These are phyloP conservation scores for Toxostoma redivivum DNA, from an alignment of 2,113 vertebrate species.

Conservation along the genomic window DNA sequence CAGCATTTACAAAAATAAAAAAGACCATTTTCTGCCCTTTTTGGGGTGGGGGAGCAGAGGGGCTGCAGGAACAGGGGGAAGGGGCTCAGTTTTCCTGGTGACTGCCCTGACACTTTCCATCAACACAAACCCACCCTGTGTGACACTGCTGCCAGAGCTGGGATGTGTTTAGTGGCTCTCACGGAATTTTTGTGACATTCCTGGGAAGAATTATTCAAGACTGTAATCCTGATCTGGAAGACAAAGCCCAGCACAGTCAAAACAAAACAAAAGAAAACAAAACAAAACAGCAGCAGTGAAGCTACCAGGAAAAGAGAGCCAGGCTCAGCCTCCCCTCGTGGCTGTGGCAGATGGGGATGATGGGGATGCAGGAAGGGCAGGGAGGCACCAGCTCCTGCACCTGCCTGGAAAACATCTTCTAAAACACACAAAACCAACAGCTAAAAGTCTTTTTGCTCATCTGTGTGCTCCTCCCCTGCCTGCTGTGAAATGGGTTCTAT, in stretches of 20 bases:
- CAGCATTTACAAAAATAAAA: not conserved
- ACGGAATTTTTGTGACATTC: not conserved
- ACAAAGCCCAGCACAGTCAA: not conserved
- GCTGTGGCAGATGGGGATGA: not conserved
- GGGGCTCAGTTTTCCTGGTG: not conserved
- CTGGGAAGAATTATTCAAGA: not conserved
- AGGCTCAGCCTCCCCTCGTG: accelerated
- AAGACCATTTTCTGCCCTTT: not conserved
- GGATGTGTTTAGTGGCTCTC: not conserved
- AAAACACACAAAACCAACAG: not conserved
- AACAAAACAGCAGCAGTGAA: not conserved
- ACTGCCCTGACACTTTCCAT: not conserved
- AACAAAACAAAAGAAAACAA: not conserved
- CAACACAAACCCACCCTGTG: not conserved
- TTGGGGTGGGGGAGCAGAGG: not conserved
- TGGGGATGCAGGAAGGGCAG: not conserved
- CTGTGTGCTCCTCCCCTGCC: not conserved
- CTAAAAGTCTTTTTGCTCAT: not conserved
- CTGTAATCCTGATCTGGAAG: not conserved
- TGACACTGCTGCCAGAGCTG: not conserved
- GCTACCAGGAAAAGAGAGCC: not conserved
- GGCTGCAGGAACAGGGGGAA: not conserved
- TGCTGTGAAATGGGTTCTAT: not conserved
- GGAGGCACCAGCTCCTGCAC: not conserved
- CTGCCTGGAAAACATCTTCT: not conserved